A percentile compares a stretch with the other conserved stretches of the same genome.
Evolutionary conservation across 2,797 vertebrate species (phyloP).

Genomic region (Avahi laniger): DNA sequence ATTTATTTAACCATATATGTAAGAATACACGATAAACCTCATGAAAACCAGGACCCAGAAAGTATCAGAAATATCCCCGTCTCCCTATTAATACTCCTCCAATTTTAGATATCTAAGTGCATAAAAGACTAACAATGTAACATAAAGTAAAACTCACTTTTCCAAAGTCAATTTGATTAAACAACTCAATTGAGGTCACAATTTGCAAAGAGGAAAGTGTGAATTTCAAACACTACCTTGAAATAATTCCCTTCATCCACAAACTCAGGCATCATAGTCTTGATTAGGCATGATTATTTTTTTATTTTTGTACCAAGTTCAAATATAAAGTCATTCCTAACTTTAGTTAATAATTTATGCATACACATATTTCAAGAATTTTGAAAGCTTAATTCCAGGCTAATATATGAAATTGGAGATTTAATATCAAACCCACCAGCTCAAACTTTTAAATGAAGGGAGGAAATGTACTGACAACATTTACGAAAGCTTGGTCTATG

Average conservation of each 20-base stretch:
- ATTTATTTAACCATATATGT: not conserved
- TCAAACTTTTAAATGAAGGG: not conserved
- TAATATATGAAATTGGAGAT: slow-evolving; percentile 4
- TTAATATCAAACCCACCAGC: not conserved
- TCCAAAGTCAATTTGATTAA: not conserved
- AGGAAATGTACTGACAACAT: not conserved
- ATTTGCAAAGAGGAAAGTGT: not conserved
- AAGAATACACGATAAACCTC: not conserved
- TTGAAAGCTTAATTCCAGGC: slow-evolving; percentile 12
- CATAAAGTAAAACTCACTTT: not conserved
- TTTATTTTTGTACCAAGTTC: slow-evolving; percentile 40
- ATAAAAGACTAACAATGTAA: not conserved
- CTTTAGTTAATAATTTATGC: slow-evolving; percentile 54
- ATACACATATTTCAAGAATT: slow-evolving; percentile 7
- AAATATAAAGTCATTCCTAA: slow-evolving; percentile 43
- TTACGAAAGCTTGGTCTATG: not conserved
- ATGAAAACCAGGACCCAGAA: not conserved
- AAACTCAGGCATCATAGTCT: not conserved
- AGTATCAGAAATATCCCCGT: not conserved
- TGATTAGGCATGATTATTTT: not conserved
- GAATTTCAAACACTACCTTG: slow-evolving; percentile 36
- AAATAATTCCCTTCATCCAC: slow-evolving; percentile 8
- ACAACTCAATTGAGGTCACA: not conserved
- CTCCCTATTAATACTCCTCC: not conserved
- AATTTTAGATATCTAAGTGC: not conserved